Conservation (phyloP, 2,113 vertebrate genomes). For the Leucopsar rothschildi region DNA sequence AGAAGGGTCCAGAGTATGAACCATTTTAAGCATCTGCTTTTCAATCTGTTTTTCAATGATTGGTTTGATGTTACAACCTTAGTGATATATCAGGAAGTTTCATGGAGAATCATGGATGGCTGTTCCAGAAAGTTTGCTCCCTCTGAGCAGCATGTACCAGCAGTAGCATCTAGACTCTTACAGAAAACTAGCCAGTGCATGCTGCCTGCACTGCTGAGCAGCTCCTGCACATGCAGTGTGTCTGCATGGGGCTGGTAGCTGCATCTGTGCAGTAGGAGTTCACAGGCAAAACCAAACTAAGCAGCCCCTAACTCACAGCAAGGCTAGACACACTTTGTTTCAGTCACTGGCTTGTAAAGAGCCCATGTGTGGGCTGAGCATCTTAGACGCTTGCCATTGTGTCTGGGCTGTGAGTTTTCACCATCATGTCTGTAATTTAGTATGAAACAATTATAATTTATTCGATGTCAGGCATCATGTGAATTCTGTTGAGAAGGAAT, state of each 20-base stretch:
- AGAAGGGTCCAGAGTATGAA: neutral
- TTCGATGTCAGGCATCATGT: neutral
- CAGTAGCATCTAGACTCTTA: neutral
- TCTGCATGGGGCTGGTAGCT: neutral
- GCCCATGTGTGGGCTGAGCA: neutral
- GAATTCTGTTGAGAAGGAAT: neutral
- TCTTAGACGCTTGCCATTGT: neutral
- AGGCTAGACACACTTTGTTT: neutral
- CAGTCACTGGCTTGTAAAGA: fast-evolving
- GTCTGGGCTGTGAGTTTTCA: neutral
- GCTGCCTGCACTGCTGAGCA: neutral
- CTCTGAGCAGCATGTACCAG: neutral
- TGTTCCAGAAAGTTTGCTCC: neutral
- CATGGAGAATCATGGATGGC: neutral
- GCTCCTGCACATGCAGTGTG: neutral
- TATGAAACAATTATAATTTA: neutral
- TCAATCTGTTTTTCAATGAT: neutral
- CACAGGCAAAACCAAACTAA: neutral
- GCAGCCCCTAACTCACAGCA: neutral
- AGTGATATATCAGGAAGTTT: neutral
- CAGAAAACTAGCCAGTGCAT: neutral
- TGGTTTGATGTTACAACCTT: neutral
- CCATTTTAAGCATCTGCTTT: neutral
- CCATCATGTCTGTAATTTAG: neutral
- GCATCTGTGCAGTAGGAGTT: neutral